phyloP scores from a whole-genome alignment of 2,113 vertebrate genomes.

The Lepidothrix coronata region DNA sequence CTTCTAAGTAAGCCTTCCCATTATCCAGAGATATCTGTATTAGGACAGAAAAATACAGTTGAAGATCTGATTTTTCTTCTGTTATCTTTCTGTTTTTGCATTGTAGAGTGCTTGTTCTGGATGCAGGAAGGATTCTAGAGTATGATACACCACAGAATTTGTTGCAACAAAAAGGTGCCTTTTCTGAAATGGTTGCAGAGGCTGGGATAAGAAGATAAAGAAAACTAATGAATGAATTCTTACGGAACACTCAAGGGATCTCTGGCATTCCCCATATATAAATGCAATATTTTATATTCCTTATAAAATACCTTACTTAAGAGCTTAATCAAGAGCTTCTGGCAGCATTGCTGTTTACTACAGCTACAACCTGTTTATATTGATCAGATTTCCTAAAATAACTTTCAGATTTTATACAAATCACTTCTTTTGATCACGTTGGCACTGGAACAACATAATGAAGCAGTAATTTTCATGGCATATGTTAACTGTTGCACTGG shows the following conservation, averaged over 20 bases:
- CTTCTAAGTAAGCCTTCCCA: neutral
- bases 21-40: neutral
- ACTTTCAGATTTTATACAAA: neutral
- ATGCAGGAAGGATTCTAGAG: conserved; percentile 64
- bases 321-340: neutral
- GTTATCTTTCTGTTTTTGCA: neutral
- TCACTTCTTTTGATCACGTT: neutral
- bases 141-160: conserved; percentile 60
- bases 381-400: neutral
- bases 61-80: neutral
- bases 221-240: neutral
- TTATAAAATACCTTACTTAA: neutral
- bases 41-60: neutral
- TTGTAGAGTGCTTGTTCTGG: conserved; percentile 71
- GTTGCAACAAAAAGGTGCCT: conserved; percentile 47
- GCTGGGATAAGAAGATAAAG: conserved; percentile 7
- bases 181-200: conserved; percentile 66
- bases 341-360: neutral
- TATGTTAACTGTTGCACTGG: neutral
- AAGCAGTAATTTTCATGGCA: neutral
- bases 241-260: neutral
- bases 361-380: neutral
- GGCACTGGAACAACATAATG: neutral
- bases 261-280: neutral
- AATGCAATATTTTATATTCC: neutral